Base-by-base conservation (phyloP, 2,888 invertebrate genomes). In the Hydriomena furcata region DNA sequence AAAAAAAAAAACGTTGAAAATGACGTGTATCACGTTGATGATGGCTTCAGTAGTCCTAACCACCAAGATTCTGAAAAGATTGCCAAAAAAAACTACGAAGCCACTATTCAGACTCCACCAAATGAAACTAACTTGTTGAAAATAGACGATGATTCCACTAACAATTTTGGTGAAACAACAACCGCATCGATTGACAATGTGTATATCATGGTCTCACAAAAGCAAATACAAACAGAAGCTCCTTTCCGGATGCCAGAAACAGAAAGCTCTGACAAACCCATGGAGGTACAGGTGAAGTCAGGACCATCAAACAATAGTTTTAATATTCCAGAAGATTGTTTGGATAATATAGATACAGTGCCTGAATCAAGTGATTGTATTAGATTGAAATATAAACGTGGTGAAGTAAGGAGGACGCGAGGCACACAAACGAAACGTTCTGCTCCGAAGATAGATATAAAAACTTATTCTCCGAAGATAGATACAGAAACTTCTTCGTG, bases 11-110 rank as follows among this genome's bases (percentile, higher is more conserved):
- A n/a, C n/a, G 8, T 17, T 3, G 45, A 36, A 43, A 34, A 11
- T 28, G 35, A 40, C 7, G 10, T 32, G 11, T 36, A 37, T 34
- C 42, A 30, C 35, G 28, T 43, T 7, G 46, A 52, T 25, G 42
- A 52, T 8, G 46, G 34, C 8, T 43, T 43, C 20, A 47, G 42
- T 37, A 52, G 45, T 31, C 41, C 37, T 23, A 12, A 37, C 34
- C 34, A 35, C 7, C 28, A 23, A 6, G 24, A 12, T 34, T 25
- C 5, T 24, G 30, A 20, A 2, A 47, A 37, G 21, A 6, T 8
- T 24, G 13, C 6, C 11, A 31, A 43, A 41, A 42, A 25, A 0
- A 1, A 1, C 7, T 41, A 20, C 10, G 13, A 6, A 23, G 8
- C 24, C n/a, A 8, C 1, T 2, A 11, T 13, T 11, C 21, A 7